These are phyloP conservation scores for Philopotamus ludificatus DNA, from an alignment of 1,140 invertebrate genomes.

Conservation along the genomic window DNA sequence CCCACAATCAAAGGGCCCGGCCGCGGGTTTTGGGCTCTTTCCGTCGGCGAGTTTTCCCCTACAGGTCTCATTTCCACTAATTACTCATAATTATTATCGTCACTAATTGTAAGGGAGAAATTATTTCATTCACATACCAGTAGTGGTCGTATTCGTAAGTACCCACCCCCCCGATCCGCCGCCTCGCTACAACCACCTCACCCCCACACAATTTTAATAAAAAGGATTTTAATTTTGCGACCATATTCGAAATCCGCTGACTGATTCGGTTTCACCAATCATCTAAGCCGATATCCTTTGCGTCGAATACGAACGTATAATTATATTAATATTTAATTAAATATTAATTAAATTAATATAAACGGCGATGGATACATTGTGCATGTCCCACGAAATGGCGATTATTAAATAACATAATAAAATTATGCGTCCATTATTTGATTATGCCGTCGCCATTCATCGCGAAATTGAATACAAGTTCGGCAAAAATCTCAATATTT, in stretches of 20 bases:
- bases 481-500: too few species aligned
- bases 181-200: not conserved
- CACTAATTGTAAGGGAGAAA: conserved; percentile 41
- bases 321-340: too few species aligned
- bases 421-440: too few species aligned
- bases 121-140: conserved; percentile 41
- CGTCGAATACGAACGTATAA: not conserved
- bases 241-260: not conserved
- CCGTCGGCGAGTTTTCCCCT: conserved; percentile 7
- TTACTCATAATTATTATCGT: conserved; percentile 42
- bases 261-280: not conserved
- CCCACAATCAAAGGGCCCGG: not conserved
- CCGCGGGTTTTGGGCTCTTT: not conserved
- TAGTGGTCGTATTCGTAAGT: not conserved
- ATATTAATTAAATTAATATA: too few species aligned
- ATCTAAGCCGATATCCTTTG: not conserved
- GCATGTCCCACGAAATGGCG: too few species aligned
- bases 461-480: too few species aligned
- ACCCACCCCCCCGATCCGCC: not conserved
- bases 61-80: conserved; percentile 41
- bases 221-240: not conserved
- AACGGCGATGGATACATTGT: too few species aligned
- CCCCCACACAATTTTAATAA: too few species aligned
- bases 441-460: too few species aligned
- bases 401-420: too few species aligned